These are phyloP conservation scores for Pentalonia nigronervosa DNA, from an alignment of 1,140 invertebrate species.

Conservation along the genomic window DNA sequence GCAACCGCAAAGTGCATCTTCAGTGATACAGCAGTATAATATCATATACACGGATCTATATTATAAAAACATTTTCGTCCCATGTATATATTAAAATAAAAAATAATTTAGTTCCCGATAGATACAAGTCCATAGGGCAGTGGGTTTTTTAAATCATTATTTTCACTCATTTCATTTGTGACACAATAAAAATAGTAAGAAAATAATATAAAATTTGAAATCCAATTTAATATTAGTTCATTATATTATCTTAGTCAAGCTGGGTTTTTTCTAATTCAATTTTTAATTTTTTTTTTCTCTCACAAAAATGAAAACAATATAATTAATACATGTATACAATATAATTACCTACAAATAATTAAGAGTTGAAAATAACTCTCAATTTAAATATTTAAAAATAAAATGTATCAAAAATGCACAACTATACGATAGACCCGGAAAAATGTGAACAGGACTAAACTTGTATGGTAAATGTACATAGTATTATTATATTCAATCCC, in stretches of 20 bases:
- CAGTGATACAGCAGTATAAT: too few relatives aligned
- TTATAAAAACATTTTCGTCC: not conserved
- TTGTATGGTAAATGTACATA: not conserved
- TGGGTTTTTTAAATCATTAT: not conserved
- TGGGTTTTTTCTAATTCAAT: not conserved
- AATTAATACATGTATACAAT: not conserved
- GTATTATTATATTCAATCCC: not conserved
- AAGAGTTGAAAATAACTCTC: not conserved
- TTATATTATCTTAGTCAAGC: not conserved
- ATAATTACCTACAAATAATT: not conserved
- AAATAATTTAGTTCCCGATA: not conserved
- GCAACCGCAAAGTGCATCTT: not conserved
- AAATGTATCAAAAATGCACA: too few relatives aligned
- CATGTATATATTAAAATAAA: not conserved
- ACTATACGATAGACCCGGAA: too few relatives aligned
- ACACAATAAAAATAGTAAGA: not conserved
- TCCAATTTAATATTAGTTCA: not conserved
- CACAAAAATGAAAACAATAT: not conserved
- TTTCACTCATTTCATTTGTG: not conserved
- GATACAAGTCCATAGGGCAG: not conserved
- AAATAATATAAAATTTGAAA: not conserved
- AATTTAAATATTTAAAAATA: not conserved
- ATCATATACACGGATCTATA: not conserved
- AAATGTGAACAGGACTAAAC: not conserved
- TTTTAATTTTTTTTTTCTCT: not conserved